phyloP scores from a whole-genome alignment of 2,888 invertebrate species.

The Therioaphis trifolii region DNA sequence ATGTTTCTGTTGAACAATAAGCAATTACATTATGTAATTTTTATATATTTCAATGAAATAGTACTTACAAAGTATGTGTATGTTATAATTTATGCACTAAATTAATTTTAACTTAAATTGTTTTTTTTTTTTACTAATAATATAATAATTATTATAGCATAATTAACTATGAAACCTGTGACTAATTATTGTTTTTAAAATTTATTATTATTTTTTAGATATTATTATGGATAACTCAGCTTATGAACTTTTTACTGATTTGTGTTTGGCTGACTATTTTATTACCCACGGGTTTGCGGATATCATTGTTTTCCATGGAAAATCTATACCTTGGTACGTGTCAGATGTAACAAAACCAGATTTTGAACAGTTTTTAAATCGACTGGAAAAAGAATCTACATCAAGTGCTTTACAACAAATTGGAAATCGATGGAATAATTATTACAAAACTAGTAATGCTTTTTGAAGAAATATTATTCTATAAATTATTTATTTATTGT shows the following conservation, averaged over 20 bases:
- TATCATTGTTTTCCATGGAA: slow-evolving; percentile 85
- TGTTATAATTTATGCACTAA: no score
- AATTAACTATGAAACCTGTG: no score
- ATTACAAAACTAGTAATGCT: slow-evolving; percentile 70
- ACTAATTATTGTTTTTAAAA: background rate
- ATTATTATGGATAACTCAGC: slow-evolving; percentile 93
- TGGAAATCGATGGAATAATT: slow-evolving; percentile 74
- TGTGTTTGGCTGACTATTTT: slow-evolving; percentile 87
- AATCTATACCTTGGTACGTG: slow-evolving; percentile 94
- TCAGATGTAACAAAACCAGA: slow-evolving; percentile 87
- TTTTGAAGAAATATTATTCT: slow-evolving; percentile 51
- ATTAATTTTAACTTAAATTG: no score
- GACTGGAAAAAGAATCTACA: slow-evolving; percentile 66
- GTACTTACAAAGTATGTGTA: no score
- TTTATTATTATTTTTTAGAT: slow-evolving; percentile 70
- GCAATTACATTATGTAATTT: no score
- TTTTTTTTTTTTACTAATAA: no score
- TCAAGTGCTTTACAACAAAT: slow-evolving; percentile 69
- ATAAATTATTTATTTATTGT: slow-evolving; percentile 51
- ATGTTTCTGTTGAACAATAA: no score
- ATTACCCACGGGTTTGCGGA: slow-evolving; percentile 73
- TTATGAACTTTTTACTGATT: slow-evolving; percentile 90
- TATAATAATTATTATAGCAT: no score
- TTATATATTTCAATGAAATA: no score
- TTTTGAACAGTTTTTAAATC: slow-evolving; percentile 74